Base-by-base conservation (phyloP, 2,797 vertebrate species). In the Eupleurogrammus muticus region DNA sequence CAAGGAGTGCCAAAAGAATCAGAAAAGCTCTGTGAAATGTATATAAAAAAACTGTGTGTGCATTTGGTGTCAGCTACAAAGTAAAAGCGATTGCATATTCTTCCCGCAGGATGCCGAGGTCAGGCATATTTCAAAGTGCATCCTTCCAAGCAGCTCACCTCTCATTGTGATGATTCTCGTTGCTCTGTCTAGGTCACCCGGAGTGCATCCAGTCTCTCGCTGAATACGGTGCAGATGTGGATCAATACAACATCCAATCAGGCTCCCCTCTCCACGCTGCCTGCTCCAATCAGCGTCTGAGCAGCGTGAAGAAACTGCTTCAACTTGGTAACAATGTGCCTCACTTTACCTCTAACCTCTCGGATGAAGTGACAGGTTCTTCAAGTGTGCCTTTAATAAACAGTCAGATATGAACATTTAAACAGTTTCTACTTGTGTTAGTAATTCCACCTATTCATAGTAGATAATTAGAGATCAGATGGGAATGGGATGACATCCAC, bases 191-290 rank as follows among this genome's bases (percentile, higher is more conserved):
- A 98, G 97, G 96, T 87, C 93, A 96, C 0, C n/a, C 84, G 35
- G 90, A 93, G 50, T 97, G 96, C 85, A 85, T 96, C 0, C 93
- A 95, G 64, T 38, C 84, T 35, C 94, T 97, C 0, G 78, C 80
- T 0, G 84, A 89, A 78, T 38, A 40, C 11, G 95, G 96, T 1
- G 92, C 85, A 21, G 89, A 95, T 66, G 86, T 96, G 77, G 93
- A 98, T 77, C 89, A 92, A 71, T 71, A 84, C 40, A 77, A 95
- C 52, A 83, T 83, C n/a, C 89, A 92, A 24, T 82, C 94, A 62
- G 96, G 96, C n/a, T 93, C 94, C 19, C 95, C 96, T 0, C 94
- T 97, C 0, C 95, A 95, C 12, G 67, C 92, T 0, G 96, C 96
- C 17, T 96, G 96, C 91, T 89, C 94, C 77, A 94, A 94, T 66